Conservation (phyloP, 2,797 vertebrate species). For the Iguana delicatissima region DNA sequence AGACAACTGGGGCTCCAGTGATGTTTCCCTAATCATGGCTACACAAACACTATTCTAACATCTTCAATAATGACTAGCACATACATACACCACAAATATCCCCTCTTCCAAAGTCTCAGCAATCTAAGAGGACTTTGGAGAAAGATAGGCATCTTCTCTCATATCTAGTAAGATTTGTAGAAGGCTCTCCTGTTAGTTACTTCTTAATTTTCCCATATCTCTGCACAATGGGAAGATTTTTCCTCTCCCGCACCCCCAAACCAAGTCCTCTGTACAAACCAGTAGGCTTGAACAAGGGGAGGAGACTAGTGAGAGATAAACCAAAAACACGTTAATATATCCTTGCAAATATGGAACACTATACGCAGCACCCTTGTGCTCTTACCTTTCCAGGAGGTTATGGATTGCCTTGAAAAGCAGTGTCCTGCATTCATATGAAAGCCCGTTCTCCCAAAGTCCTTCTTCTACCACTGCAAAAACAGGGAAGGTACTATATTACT, state of each 20-base stretch:
- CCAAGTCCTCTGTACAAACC: neutral
- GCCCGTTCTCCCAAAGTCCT: constrained; percentile 96
- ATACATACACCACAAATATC: neutral
- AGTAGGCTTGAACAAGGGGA: neutral
- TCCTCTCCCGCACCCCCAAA: too few species aligned
- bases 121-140: neutral
- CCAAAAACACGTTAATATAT: too few species aligned
- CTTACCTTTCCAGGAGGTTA: constrained; percentile 97
- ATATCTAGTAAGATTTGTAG: neutral
- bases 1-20: neutral
- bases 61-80: neutral
- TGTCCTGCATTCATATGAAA: constrained; percentile 97
- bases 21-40: neutral
- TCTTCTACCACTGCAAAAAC: constrained; percentile 91
- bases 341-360: neutral
- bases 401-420: constrained; percentile 99
- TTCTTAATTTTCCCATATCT: too few species aligned
- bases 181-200: neutral
- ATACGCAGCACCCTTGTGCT: constrained; percentile 10
- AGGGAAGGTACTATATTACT: constrained; percentile 32
- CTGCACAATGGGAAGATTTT: neutral
- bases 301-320: neutral
- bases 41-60: neutral
- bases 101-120: neutral
- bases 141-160: neutral